Conservation (phyloP, 1,140 invertebrate species). For the Laupala kohalensis region DNA sequence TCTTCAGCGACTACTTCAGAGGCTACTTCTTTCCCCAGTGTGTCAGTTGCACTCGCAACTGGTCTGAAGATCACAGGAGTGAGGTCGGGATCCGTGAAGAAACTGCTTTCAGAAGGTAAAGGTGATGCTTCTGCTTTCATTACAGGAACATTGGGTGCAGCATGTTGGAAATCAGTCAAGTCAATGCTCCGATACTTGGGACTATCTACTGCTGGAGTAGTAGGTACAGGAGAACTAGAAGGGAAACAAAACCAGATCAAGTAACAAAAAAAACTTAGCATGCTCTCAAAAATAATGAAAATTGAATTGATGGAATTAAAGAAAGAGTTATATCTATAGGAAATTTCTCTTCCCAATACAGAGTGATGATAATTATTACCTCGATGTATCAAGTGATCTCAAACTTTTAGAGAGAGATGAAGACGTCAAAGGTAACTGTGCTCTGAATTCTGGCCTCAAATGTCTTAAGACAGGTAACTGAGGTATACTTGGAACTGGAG, state of each 20-base stretch:
- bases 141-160: slow-evolving; percentile 32
- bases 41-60: slow-evolving; percentile 6
- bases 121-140: slow-evolving; percentile 25
- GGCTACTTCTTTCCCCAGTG: slow-evolving; percentile 15
- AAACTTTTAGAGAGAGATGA: no score
- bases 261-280: not conserved
- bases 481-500: slow-evolving; percentile 22
- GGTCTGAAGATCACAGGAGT: no score
- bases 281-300: not conserved
- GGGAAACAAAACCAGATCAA: not conserved
- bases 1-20: slow-evolving; percentile 3
- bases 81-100: no score
- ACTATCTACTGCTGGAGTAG: slow-evolving; percentile 14
- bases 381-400: no score
- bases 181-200: slow-evolving; percentile 21
- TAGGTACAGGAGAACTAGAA: not conserved
- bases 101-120: not conserved
- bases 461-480: slow-evolving; percentile 62
- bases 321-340: not conserved
- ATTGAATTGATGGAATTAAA: not conserved
- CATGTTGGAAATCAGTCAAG: slow-evolving; percentile 32
- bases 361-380: no score
- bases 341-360: no score
- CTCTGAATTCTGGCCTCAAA: slow-evolving; percentile 67
- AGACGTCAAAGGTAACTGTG: slow-evolving; percentile 55